phyloP scores from a whole-genome alignment of 2,888 invertebrate genomes.

The Pinctada fucata region DNA sequence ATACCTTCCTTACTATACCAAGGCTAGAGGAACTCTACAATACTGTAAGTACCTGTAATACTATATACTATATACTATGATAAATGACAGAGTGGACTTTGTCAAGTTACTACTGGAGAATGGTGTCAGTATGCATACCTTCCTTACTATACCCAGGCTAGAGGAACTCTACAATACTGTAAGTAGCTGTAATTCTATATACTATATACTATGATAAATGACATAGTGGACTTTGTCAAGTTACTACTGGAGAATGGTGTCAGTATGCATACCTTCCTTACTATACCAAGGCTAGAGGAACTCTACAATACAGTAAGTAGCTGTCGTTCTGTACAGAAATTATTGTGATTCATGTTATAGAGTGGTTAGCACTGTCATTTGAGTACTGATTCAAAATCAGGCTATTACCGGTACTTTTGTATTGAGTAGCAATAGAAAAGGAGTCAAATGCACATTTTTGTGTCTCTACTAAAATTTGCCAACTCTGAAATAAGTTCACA shows the following conservation, averaged over 20 bases:
- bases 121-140: constrained; percentile 90
- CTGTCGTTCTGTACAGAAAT: neutral
- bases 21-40: constrained; percentile 97
- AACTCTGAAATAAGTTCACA: too few relatives aligned
- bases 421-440: too few relatives aligned
- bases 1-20: constrained; percentile 96
- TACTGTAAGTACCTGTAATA: constrained; percentile 79
- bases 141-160: constrained; percentile 94
- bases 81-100: too few relatives aligned
- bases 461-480: too few relatives aligned
- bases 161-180: constrained; percentile 97
- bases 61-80: neutral
- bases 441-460: too few relatives aligned
- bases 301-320: constrained; percentile 89
- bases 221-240: too few relatives aligned
- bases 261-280: constrained; percentile 97
- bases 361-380: too few relatives aligned
- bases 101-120: too few relatives aligned
- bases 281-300: constrained; percentile 95
- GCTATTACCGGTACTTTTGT: too few relatives aligned
- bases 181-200: constrained; percentile 34
- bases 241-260: too few relatives aligned
- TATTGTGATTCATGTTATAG: too few relatives aligned
- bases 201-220: neutral
- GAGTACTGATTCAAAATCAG: too few relatives aligned